phyloP scores from a whole-genome alignment of 2,797 vertebrate genomes.

The Arnoldichthys spilopterus region DNA sequence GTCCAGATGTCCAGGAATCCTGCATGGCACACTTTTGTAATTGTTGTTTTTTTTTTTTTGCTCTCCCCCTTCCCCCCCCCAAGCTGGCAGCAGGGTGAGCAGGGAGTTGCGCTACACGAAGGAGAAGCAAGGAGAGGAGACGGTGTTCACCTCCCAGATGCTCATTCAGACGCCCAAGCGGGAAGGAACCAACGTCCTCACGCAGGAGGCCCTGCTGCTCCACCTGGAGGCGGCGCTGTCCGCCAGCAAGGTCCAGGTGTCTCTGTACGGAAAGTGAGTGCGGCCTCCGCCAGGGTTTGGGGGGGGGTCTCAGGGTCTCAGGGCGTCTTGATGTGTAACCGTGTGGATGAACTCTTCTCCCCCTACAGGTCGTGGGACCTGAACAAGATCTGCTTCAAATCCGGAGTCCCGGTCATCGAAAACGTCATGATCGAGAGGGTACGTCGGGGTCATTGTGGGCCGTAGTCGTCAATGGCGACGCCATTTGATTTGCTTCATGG shows the following conservation, averaged over 20 bases:
- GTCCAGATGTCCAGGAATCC: no score
- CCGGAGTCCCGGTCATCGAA: slow-evolving; percentile 96
- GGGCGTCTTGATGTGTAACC: neutral
- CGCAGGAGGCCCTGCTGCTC: slow-evolving; percentile 88
- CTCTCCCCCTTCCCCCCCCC: slow-evolving; percentile 43
- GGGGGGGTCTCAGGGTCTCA: no score
- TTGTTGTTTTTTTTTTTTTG: no score
- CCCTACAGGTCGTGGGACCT: slow-evolving; percentile 94
- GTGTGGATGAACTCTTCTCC: slow-evolving; percentile 18
- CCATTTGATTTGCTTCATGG: neutral
- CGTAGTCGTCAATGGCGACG: no score
- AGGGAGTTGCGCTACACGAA: slow-evolving; percentile 94
- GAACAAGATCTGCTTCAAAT: slow-evolving; percentile 99
- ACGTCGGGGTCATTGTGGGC: slow-evolving; percentile 60
- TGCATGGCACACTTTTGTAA: no score
- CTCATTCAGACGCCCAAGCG: slow-evolving; percentile 94
- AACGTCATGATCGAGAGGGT: slow-evolving; percentile 98
- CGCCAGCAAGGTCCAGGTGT: slow-evolving; percentile 97
- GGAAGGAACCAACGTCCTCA: slow-evolving; percentile 90
- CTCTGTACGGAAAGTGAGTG: slow-evolving; percentile 97
- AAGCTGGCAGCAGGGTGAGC: slow-evolving; percentile 96
- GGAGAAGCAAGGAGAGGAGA: slow-evolving; percentile 96
- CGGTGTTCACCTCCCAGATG: slow-evolving; percentile 94
- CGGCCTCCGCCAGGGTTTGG: no score
- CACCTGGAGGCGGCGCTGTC: slow-evolving; percentile 93